A percentile compares a stretch with the other conserved stretches of the same genome.
These are phyloP conservation scores for Oncorhynchus clarkii DNA, from an alignment of 2,113 vertebrate species.

Conservation along the genomic window DNA sequence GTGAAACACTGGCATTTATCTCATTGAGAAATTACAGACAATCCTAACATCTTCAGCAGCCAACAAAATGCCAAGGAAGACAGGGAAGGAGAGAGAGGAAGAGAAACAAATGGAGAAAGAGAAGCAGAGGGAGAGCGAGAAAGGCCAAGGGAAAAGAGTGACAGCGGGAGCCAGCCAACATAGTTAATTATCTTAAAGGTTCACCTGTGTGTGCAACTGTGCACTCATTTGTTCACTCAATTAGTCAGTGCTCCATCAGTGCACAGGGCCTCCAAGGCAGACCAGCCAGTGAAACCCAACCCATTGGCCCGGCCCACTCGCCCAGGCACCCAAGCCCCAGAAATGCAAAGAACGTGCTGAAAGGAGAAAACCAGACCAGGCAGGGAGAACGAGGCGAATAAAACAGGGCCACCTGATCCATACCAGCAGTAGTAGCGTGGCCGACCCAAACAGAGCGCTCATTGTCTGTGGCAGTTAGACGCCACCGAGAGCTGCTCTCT, in stretches of 20 bases:
- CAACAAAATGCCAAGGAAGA: background rate
- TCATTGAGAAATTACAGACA: background rate
- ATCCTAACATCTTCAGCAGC: background rate
- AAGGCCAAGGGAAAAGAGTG: background rate
- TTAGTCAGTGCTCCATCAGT: conserved; percentile 51
- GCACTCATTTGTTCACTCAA: conserved; percentile 46
- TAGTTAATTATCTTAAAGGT: background rate
- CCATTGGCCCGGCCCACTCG: conserved; percentile 21
- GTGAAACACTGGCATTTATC: background rate
- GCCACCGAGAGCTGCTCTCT: conserved; percentile 84
- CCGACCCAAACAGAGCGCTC: conserved; percentile 84
- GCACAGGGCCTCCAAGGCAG: conserved; percentile 12
- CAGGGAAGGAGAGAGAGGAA: background rate
- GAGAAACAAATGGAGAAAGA: no score
- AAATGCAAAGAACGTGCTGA: conserved; percentile 60
- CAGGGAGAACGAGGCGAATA: conserved; percentile 73
- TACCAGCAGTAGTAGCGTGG: conserved; percentile 69
- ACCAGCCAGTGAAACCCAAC: conserved; percentile 34
- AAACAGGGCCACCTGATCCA: conserved; percentile 82
- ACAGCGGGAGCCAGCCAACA: background rate
- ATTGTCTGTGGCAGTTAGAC: conserved; percentile 84
- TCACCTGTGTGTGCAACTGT: background rate
- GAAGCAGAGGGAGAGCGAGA: background rate
- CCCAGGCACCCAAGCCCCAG: conserved; percentile 11
- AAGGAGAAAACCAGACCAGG: conserved; percentile 70